Conservation (phyloP, 2,888 invertebrate genomes). For the Eupithecia exiguata region DNA sequence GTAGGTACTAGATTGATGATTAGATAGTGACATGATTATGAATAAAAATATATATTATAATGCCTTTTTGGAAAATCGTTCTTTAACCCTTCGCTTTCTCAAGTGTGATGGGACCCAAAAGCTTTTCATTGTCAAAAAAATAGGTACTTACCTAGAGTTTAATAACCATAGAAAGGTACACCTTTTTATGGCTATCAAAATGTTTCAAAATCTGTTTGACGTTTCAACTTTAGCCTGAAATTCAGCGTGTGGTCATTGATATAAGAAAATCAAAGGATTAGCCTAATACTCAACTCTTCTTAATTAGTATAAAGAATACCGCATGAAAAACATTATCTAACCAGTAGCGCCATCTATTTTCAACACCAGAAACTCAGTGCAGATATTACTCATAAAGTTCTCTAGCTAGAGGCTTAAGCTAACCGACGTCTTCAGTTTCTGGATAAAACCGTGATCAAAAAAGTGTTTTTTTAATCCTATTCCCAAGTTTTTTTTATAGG, state of each 20-base stretch:
- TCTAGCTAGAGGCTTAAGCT: background rate
- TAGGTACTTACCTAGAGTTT: too few relatives aligned
- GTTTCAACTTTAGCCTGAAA: background rate
- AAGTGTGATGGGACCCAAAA: too few relatives aligned
- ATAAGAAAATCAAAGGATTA: background rate
- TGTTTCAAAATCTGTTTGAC: too few relatives aligned
- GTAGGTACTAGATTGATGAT: too few relatives aligned
- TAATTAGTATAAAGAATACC: background rate
- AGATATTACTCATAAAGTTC: background rate
- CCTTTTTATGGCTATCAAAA: too few relatives aligned
- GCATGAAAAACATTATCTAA: background rate
- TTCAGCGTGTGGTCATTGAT: background rate
- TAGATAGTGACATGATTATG: too few relatives aligned
- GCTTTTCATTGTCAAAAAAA: too few relatives aligned
- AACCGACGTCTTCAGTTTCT: background rate
- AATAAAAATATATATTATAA: too few relatives aligned
- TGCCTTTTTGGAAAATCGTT: too few relatives aligned
- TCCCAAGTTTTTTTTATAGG: background rate
- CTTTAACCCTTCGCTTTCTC: too few relatives aligned
- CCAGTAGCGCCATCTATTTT: slow-evolving; percentile 2
- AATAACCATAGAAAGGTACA: too few relatives aligned
- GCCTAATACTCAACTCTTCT: background rate
- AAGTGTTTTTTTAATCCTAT: background rate
- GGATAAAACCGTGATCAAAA: background rate
- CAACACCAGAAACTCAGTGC: background rate